Evolutionary conservation across 2,888 invertebrate genomes (phyloP).

Genomic region (Hesperia comma): DNA sequence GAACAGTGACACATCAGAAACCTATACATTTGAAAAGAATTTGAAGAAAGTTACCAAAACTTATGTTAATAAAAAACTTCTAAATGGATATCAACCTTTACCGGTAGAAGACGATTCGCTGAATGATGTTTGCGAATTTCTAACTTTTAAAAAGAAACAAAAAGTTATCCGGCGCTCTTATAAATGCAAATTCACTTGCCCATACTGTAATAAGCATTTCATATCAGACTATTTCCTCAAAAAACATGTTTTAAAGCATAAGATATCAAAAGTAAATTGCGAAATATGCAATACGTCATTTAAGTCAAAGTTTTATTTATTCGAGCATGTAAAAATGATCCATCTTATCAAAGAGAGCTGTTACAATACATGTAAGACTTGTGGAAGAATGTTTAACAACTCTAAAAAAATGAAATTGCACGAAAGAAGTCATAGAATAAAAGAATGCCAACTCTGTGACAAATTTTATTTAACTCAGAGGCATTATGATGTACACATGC

Average conservation of each 20-base stretch:
- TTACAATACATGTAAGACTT: constrained; percentile 56
- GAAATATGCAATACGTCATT: constrained; percentile 55
- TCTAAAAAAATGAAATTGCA: constrained; percentile 55
- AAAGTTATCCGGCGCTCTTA: constrained; percentile 42
- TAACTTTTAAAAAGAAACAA: constrained; percentile 65
- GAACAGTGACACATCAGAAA: constrained; percentile 13
- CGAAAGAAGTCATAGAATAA: constrained; percentile 54
- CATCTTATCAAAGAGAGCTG: constrained; percentile 54
- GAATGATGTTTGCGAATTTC: constrained; percentile 64
- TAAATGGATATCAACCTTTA: constrained; percentile 58
- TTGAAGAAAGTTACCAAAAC: constrained; percentile 53
- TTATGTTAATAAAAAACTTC: constrained; percentile 52
- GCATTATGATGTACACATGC: constrained; percentile 60
- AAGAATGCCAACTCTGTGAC: constrained; percentile 62
- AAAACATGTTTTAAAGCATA: constrained; percentile 65
- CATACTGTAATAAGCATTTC: constrained; percentile 67
- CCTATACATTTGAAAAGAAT: not conserved
- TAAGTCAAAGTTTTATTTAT: constrained; percentile 64
- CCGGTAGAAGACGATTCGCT: constrained; percentile 39
- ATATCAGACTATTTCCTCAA: constrained; percentile 71
- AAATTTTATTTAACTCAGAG: constrained; percentile 60
- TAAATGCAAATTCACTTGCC: constrained; percentile 60
- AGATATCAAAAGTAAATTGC: constrained; percentile 53
- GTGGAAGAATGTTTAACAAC: constrained; percentile 58
- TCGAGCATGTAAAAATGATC: constrained; percentile 67